A percentile compares a stretch with the other conserved stretches of the same genome.
Evolutionary conservation across 2,888 invertebrate species (phyloP).

Genomic region (Bellardia pandia): DNA sequence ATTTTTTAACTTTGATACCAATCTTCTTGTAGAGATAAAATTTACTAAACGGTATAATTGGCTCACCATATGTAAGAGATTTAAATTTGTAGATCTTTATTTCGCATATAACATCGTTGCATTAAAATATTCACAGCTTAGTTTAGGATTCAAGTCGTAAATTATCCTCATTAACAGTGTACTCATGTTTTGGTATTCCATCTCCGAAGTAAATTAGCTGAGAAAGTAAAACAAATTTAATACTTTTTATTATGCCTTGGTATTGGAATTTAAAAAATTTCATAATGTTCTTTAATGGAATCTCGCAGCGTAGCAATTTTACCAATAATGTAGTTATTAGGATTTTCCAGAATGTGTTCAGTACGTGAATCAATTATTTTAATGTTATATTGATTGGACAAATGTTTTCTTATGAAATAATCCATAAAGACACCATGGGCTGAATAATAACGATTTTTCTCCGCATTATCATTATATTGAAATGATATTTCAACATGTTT

Average conservation of each 20-base stretch:
- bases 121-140: conserved; percentile 26
- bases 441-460: conserved; percentile 1
- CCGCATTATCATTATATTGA: conserved; percentile 2
- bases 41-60: no score
- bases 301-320: no score
- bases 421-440: conserved; percentile 38
- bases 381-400: conserved; percentile 30
- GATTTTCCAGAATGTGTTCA: conserved; percentile 4
- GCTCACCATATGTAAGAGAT: neutral
- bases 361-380: conserved; percentile 5
- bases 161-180: no score
- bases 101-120: conserved; percentile 37
- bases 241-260: neutral
- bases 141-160: neutral
- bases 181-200: no score
- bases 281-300: neutral
- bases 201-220: no score
- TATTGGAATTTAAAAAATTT: conserved; percentile 16
- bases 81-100: conserved; percentile 30
- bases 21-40: no score
- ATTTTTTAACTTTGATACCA: no score
- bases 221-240: no score
- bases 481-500: conserved; percentile 2
- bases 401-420: conserved; percentile 43
- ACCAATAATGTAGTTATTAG: neutral